These are phyloP conservation scores for Ceyx erithaca DNA, from an alignment of 2,797 vertebrate genomes.

Conservation along the genomic window DNA sequence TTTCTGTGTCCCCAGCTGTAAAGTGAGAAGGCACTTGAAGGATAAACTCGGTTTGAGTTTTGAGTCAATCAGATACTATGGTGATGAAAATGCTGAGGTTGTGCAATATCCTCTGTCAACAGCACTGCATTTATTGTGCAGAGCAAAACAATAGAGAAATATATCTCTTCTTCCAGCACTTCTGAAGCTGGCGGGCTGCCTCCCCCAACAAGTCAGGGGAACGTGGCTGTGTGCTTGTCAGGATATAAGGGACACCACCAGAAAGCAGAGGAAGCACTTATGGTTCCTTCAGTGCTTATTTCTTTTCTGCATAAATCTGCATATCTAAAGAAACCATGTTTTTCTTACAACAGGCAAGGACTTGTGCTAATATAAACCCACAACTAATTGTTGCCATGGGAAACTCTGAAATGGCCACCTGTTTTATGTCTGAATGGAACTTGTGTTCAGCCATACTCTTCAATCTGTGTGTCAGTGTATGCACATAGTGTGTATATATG, in stretches of 20 bases:
- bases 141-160: not conserved
- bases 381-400: conserved; percentile 38
- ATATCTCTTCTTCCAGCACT: not conserved
- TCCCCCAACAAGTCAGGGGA: not conserved
- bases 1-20: not conserved
- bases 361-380: not conserved
- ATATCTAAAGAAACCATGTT: not conserved
- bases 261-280: not conserved
- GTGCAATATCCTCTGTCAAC: conserved; percentile 17
- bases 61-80: not conserved
- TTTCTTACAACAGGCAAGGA: conserved; percentile 22
- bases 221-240: not conserved
- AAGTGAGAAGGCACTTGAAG: not conserved
- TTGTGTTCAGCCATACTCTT: conserved; percentile 15
- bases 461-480: not conserved
- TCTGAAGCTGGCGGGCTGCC: not conserved
- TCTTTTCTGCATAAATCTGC: conserved; percentile 28
- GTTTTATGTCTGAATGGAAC: conserved; percentile 29
- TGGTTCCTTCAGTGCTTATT: not conserved
- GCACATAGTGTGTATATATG: not conserved
- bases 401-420: conserved; percentile 41
- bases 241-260: not conserved
- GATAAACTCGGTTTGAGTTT: not conserved
- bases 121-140: not conserved
- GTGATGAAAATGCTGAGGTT: conserved; percentile 1